Conservation (phyloP, 2,113 vertebrate species). For the Chrysochloris asiatica region DNA sequence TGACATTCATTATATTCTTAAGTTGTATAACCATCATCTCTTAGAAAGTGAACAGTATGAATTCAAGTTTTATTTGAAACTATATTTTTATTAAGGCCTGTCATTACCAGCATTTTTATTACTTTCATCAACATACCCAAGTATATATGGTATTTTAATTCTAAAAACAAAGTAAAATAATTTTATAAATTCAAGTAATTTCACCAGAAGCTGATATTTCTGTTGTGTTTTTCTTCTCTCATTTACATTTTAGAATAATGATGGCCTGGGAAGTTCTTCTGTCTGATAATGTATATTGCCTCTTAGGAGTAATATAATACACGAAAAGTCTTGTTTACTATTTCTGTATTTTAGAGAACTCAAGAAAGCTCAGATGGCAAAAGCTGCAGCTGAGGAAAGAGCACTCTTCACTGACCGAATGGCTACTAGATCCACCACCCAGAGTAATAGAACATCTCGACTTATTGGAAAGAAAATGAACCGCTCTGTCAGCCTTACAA, state of each 20-base stretch:
- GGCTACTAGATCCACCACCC: constrained; percentile 93
- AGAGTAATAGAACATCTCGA: constrained; percentile 90
- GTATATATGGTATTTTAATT: constrained; percentile 33
- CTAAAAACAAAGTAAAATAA: constrained; percentile 23
- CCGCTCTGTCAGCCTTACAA: constrained; percentile 96
- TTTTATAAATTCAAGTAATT: not conserved
- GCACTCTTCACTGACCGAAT: constrained; percentile 93
- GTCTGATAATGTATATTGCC: not conserved
- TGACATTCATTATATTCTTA: not conserved
- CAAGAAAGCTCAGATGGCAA: constrained; percentile 97
- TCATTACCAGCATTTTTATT: constrained; percentile 31
- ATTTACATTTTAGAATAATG: constrained; percentile 17
- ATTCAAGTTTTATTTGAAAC: constrained; percentile 2
- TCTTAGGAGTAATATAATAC: constrained; percentile 23
- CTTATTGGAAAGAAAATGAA: constrained; percentile 99
- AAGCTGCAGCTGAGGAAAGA: constrained; percentile 94
- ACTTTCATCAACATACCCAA: not conserved
- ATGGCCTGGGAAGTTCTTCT: not conserved
- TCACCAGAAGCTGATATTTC: constrained; percentile 28
- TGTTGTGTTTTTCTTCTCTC: constrained; percentile 18
- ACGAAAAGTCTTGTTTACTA: constrained; percentile 52
- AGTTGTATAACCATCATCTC: not conserved
- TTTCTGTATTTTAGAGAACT: constrained; percentile 89
- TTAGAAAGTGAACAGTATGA: constrained; percentile 4
- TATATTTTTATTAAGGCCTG: constrained; percentile 28